Percentiles rank a stretch among this genome's conserved stretches.
Conservation (phyloP, 2,797 vertebrate genomes). For the Acipenser transmontanus region DNA sequence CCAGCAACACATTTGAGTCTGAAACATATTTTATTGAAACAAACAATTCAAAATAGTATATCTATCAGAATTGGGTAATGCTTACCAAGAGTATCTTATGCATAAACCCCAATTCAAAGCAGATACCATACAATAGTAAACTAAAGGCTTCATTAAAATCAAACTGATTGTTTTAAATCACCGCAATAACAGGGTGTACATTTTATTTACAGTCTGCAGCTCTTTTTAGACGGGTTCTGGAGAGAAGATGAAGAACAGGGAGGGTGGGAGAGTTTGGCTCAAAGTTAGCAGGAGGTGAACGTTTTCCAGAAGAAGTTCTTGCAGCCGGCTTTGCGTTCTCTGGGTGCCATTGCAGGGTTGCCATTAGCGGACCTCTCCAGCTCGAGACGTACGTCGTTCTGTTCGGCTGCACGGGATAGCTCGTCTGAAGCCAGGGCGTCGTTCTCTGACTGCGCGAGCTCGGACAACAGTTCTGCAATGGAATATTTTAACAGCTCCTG, state of each 20-base stretch:
- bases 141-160: not conserved
- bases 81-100: conserved; percentile 30
- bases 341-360: conserved; percentile 76
- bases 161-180: conserved; percentile 36
- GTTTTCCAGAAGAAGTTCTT: conserved; percentile 99
- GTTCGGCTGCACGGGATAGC: conserved; percentile 65
- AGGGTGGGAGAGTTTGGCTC: conserved; percentile 6
- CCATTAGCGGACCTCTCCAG: conserved; percentile 71
- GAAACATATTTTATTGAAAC: conserved; percentile 80
- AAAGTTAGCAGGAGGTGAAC: conserved; percentile 89
- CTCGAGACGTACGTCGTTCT: conserved; percentile 74
- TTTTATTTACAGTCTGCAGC: conserved; percentile 67
- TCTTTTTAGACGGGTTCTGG: conserved; percentile 28
- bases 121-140: conserved; percentile 54
- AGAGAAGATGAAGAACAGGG: not conserved
- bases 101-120: conserved; percentile 51
- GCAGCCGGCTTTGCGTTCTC: conserved; percentile 96
- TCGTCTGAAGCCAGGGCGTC: conserved; percentile 81
- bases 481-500: conserved; percentile 81
- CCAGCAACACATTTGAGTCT: conserved; percentile 38
- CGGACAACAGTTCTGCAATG: conserved; percentile 81
- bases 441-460: conserved; percentile 85
- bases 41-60: conserved; percentile 72
- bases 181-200: conserved; percentile 48
- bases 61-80: conserved; percentile 38